These are phyloP conservation scores for Spinibarbus caldwelli DNA, from an alignment of 2,797 vertebrate species.

Conservation along the genomic window DNA sequence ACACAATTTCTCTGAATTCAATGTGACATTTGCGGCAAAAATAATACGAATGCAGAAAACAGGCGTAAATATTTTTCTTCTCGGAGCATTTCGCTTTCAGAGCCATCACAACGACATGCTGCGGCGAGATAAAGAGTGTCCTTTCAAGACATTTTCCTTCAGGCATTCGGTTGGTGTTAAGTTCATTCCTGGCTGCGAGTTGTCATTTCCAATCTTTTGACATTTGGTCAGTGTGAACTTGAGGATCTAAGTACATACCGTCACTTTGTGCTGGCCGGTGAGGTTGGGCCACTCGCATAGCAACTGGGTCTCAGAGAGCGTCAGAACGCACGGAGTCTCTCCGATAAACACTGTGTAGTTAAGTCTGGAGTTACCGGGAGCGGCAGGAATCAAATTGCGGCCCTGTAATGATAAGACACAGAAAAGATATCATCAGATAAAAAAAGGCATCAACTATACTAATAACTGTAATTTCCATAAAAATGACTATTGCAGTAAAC, in stretches of 20 bases:
- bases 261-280: slow-evolving; percentile 88
- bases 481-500: neutral
- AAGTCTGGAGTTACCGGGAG: slow-evolving; percentile 86
- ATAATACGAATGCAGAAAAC: slow-evolving; percentile 50
- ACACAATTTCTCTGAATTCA: slow-evolving; percentile 63
- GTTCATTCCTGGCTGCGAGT: neutral
- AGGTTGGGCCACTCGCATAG: slow-evolving; percentile 89
- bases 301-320: slow-evolving; percentile 86
- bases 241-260: slow-evolving; percentile 72
- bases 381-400: slow-evolving; percentile 90
- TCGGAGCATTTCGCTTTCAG: slow-evolving; percentile 61
- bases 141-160: slow-evolving; percentile 74
- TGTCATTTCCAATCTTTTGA: slow-evolving; percentile 19
- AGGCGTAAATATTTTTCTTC: slow-evolving; percentile 63
- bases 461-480: neutral
- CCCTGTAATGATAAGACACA: slow-evolving; percentile 79
- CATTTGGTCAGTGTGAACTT: slow-evolving; percentile 26
- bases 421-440: neutral
- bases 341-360: slow-evolving; percentile 90
- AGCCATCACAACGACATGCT: slow-evolving; percentile 69
- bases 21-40: slow-evolving; percentile 70
- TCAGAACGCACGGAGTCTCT: slow-evolving; percentile 83
- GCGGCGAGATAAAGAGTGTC: slow-evolving; percentile 61
- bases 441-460: neutral
- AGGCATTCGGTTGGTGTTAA: slow-evolving; percentile 64